Base-by-base conservation (phyloP, 2,797 vertebrate genomes). In the Acanthurus lineatus region DNA sequence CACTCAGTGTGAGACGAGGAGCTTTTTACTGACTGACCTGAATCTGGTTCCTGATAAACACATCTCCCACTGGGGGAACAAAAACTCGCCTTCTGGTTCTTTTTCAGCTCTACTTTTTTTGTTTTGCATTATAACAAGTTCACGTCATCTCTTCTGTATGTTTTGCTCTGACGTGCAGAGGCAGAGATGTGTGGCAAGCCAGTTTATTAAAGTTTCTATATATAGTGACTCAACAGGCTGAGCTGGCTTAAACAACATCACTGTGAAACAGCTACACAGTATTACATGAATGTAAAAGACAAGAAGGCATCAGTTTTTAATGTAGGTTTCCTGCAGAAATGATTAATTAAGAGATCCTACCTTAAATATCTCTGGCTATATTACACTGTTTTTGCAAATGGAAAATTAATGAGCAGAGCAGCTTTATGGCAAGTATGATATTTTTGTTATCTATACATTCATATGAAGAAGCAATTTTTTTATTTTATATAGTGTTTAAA, bases 21-120 rank as follows among this genome's bases (percentile, higher is more conserved):
- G 59, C 60, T 65, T 68, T 75, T 69, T 6, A 73, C 32, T 72
- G 78, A 83, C 72, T 35, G 32, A 35, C 32, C 76, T 35, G 52
- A 64, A 69, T 70, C 10, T 22, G 10, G 20, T 16, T 72, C 12
- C 38, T 58, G 35, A 53, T 57, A 51, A 84, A 86, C 51, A 76
- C 48, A 51, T 66, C 25, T 59, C 53, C 32, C 57, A 47, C 80
- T 47, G 44, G 9, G n/a, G 9, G 61, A 69, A 54, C 20, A 51
- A 76, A 73, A 65, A 56, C 20, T 61, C 8, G 0, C 49, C 56
- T 64, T 2, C 6, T 20, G 51, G 2, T 20, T 49, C 45, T 5
- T 38, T 56, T 54, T 32, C n/a, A 69, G 28, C 42, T 56, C 11
- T 32, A 6, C 32, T 35, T 65, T 67, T 16, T 69, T 42, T 73